phyloP scores from a whole-genome alignment of 2,888 invertebrate species.

The Eudasyphora cyanicolor region DNA sequence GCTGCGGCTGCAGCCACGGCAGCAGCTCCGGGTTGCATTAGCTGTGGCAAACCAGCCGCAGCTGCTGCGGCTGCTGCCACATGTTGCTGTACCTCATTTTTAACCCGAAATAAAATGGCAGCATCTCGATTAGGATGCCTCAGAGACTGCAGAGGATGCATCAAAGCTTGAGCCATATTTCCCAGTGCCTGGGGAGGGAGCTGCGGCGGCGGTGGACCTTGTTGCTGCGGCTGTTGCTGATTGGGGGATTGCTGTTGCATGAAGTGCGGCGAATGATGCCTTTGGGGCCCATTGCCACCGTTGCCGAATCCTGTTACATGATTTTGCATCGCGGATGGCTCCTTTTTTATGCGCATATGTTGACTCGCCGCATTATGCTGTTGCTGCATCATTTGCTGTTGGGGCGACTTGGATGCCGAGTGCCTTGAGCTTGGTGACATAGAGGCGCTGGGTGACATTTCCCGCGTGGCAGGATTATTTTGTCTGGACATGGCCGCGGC shows the following conservation, averaged over 20 bases:
- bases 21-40: conserved; percentile 76
- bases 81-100: conserved; percentile 79
- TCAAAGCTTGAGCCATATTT: conserved; percentile 75
- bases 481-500: conserved; percentile 75
- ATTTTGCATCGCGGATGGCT: conserved; percentile 71
- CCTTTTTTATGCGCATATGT: conserved; percentile 78
- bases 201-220: conserved; percentile 72
- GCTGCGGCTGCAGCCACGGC: conserved; percentile 76
- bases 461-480: conserved; percentile 64
- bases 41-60: conserved; percentile 73
- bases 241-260: conserved; percentile 70
- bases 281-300: conserved; percentile 66
- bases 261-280: conserved; percentile 70
- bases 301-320: conserved; percentile 66
- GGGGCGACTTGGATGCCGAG: conserved; percentile 71
- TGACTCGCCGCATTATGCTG: conserved; percentile 71
- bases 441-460: conserved; percentile 74
- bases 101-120: conserved; percentile 79
- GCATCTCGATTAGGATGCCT: conserved; percentile 81
- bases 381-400: conserved; percentile 76
- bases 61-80: conserved; percentile 73
- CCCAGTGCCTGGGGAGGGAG: conserved; percentile 73
- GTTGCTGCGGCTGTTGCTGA: conserved; percentile 72
- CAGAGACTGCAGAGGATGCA: conserved; percentile 80
- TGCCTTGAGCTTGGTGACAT: conserved; percentile 74